Base-by-base conservation (phyloP, 2,797 vertebrate genomes). In the Halcyon leucocephala region DNA sequence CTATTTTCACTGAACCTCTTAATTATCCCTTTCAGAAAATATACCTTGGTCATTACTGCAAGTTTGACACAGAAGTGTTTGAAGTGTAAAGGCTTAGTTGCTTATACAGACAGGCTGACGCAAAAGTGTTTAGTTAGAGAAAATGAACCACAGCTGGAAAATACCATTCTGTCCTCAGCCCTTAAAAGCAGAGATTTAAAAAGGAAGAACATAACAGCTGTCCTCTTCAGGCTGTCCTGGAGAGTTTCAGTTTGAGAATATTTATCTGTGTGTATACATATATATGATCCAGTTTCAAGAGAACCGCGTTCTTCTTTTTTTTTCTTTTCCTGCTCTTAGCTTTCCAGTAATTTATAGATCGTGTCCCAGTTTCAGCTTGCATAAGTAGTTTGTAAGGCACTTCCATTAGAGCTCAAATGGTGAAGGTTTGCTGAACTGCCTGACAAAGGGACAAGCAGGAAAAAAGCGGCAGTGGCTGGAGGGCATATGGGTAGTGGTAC, bases 201-300 rank as follows among this genome's bases (percentile, higher is more conserved):
- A 93, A 83, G 65, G 66, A 37, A 71, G 85, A 84, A 64, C 51
- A 16, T 44, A 90, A 54, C 60, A 95, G 62, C 77, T 90, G 62
- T 90, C 58, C 73, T 94, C 65, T 91, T 82, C 77, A 81, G 73
- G 41, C 76, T 94, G 73, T 88, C 79, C 79, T 94, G 87, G 61
- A 88, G 51, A 85, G 46, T 76, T 83, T 96, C 89, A 91, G 52
- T 77, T 49, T n/a, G 82, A 78, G 87, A 83, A 76, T 89, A 94
- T 96, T 93, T 95, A 95, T 94, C 26, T 52, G 51, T 93, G 46
- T 95, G 70, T 95, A 62, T 90, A 91, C 62, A 44, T 87, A 61
- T 31, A 86, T 84, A 72, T 55, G 61, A 91, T 92, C 52, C 89
- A 51, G 29, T 92, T 94, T 91, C 69, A 88, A 87, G 65, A 71